Conservation (phyloP, 2,888 invertebrate genomes). For the Sphaeridia pumilis region DNA sequence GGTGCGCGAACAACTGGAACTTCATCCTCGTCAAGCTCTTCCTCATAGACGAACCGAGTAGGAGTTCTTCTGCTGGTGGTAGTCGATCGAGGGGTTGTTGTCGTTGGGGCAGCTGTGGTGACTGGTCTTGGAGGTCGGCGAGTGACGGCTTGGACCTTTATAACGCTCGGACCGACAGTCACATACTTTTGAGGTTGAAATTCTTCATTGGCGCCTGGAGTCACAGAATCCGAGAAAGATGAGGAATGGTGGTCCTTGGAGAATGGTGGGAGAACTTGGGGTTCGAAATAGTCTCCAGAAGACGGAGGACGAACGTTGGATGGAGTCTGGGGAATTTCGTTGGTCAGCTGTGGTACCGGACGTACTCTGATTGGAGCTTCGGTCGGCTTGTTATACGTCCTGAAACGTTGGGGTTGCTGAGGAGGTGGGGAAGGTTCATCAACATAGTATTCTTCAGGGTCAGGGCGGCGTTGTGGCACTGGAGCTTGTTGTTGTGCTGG, state of each 20-base stretch:
- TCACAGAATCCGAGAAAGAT: background rate
- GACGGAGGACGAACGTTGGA: too few species aligned
- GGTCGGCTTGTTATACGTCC: too few species aligned
- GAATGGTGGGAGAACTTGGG: constrained; percentile 10
- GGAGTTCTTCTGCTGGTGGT: constrained; percentile 3
- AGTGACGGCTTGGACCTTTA: background rate
- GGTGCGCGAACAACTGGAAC: too few species aligned
- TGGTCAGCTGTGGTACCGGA: background rate
- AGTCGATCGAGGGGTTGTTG: constrained; percentile 2
- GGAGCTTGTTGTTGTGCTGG: constrained; percentile 1
- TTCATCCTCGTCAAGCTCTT: too few species aligned
- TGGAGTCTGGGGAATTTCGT: background rate
- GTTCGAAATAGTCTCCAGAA: constrained; percentile 9
- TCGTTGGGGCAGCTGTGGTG: background rate
- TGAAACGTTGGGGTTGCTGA: constrained; percentile 6
- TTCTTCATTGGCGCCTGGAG: background rate
- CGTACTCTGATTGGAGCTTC: too few species aligned
- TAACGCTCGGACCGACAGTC: background rate
- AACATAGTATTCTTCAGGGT: background rate
- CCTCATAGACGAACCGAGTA: too few species aligned
- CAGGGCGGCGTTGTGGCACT: constrained; percentile 1
- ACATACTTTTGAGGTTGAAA: constrained; percentile 10
- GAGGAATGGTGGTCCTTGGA: background rate
- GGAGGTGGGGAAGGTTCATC: background rate
- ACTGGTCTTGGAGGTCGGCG: background rate